Base-by-base conservation (phyloP, 2,797 vertebrate species). In the Urocyon cinereoargenteus region DNA sequence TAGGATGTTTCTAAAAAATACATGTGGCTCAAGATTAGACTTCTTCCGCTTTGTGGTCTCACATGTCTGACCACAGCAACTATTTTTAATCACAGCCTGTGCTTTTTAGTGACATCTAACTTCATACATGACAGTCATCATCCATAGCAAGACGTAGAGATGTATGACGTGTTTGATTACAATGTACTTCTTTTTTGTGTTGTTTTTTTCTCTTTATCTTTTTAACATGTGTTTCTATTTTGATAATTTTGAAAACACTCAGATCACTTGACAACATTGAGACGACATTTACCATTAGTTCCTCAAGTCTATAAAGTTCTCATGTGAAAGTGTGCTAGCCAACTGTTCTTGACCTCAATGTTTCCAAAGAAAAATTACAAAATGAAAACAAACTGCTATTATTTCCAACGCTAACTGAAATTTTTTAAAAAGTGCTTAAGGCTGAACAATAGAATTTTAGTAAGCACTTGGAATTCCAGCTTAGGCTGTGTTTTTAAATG, bases 41-140 rank as follows among this genome's bases (percentile, higher is more conserved):
- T 89, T 77, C 96, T 97, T 98, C 98, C n/a, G 4, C 90, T 97
- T 97, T 97, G 97, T 96, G 97, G 97, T 96, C 96, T 96, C 94
- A 96, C 86, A 97, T 91, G 96, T 91, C 88, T 96, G 96, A 97
- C 97, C 97, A 97, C 97, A 97, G 57, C 13, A 91, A 82, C 97
- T 98, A 98, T 98, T 97, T 98, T 98, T 98, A 97, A 84, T 75
- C 34, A 16, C 34, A 53, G 72, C 26, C 86, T 86, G 49, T 89
- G 73, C 87, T 78, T 96, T 90, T 96, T 8, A 90, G 89, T 96
- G 97, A 94, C 97, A 95, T 95, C 53, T 79, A 87, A 73, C 49
- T 21, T 16, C 87, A 91, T 86, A 90, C 26, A 8, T 24, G 55
- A 86, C 49, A 96, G 73, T 96, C 97, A 97, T 91, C 96, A 70